These are phyloP conservation scores for Caenorhabditis sp. DNA, from an alignment of 2,888 invertebrate species.

Conservation along the genomic window DNA sequence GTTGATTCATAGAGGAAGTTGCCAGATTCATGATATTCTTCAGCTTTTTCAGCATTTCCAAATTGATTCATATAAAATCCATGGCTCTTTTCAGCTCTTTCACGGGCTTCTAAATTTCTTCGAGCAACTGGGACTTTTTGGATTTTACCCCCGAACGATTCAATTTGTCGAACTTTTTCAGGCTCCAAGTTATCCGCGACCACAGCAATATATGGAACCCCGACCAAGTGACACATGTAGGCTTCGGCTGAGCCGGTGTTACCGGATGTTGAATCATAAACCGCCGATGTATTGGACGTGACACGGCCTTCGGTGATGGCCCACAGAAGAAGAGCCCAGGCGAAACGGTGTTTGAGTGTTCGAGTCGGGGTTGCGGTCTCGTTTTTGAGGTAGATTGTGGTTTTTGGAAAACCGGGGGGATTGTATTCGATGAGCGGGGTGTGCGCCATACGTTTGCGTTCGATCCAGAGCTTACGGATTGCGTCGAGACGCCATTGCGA, in stretches of 20 bases:
- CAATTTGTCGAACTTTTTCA: slow-evolving; percentile 58
- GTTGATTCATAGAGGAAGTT: slow-evolving; percentile 49
- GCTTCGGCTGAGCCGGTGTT: slow-evolving; percentile 67
- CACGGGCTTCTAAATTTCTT: slow-evolving; percentile 36
- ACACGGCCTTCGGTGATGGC: slow-evolving; percentile 58
- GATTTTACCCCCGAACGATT: slow-evolving; percentile 53
- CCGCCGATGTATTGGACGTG: slow-evolving; percentile 49
- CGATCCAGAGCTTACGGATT: slow-evolving; percentile 56
- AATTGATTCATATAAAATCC: slow-evolving; percentile 65
- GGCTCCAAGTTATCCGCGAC: slow-evolving; percentile 60
- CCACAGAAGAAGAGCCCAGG: slow-evolving; percentile 65
- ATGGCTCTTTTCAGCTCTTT: slow-evolving; percentile 47
- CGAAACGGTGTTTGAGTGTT: slow-evolving; percentile 63
- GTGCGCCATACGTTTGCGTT: slow-evolving; percentile 54
- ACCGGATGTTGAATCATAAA: slow-evolving; percentile 64
- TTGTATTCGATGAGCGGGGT: slow-evolving; percentile 54
- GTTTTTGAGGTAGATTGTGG: slow-evolving; percentile 61
- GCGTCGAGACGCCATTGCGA: slow-evolving; percentile 50
- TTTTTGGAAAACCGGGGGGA: slow-evolving; percentile 46
- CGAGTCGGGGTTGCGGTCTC: slow-evolving; percentile 56
- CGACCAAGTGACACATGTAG: slow-evolving; percentile 59
- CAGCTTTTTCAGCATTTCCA: slow-evolving; percentile 62
- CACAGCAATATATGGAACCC: slow-evolving; percentile 58
- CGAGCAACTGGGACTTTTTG: slow-evolving; percentile 43
- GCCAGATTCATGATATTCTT: slow-evolving; percentile 65